A percentile compares a stretch with the other conserved stretches of the same genome.
Evolutionary conservation across 2,888 invertebrate genomes (phyloP).

Genomic region (Polydrusus pterygomalis): DNA sequence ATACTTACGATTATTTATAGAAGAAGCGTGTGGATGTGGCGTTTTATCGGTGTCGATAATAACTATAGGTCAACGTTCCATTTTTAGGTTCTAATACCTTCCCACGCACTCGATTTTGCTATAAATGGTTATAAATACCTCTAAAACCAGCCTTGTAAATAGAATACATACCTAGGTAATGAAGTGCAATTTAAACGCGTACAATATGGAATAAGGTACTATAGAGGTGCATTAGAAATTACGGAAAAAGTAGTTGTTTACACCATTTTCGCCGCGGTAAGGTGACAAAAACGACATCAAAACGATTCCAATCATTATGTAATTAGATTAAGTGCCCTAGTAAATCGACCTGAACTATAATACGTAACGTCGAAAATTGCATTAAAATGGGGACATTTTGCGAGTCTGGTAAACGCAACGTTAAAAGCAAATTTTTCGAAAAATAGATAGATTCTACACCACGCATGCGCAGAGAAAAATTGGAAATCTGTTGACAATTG

Average conservation of each 20-base stretch:
- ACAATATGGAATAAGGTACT: too few relatives aligned
- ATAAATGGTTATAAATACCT: not conserved
- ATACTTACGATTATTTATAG: slow-evolving; percentile 6
- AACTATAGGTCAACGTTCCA: slow-evolving; percentile 13
- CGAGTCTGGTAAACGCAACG: too few relatives aligned
- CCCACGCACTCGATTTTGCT: not conserved
- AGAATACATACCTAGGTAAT: too few relatives aligned
- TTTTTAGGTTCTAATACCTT: slow-evolving; percentile 9
- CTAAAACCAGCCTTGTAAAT: too few relatives aligned
- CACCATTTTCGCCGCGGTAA: not conserved
- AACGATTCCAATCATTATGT: not conserved
- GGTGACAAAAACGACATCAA: not conserved
- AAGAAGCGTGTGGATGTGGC: not conserved
- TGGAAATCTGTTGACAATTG: too few relatives aligned
- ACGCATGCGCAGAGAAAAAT: too few relatives aligned
- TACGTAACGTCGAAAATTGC: slow-evolving; percentile 32
- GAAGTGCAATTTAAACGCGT: too few relatives aligned
- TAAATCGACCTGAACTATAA: slow-evolving; percentile 33
- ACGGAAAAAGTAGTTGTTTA: too few relatives aligned
- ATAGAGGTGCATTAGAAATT: too few relatives aligned
- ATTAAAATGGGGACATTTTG: slow-evolving; percentile 5
- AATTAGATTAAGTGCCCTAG: slow-evolving; percentile 32
- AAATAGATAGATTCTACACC: too few relatives aligned
- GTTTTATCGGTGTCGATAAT: slow-evolving; percentile 17
- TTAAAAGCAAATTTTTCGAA: too few relatives aligned